Evolutionary conservation across 2,113 vertebrate species (phyloP), one percentile per base, ranked within the genome.

Genomic region (Mirounga angustirostris): DNA sequence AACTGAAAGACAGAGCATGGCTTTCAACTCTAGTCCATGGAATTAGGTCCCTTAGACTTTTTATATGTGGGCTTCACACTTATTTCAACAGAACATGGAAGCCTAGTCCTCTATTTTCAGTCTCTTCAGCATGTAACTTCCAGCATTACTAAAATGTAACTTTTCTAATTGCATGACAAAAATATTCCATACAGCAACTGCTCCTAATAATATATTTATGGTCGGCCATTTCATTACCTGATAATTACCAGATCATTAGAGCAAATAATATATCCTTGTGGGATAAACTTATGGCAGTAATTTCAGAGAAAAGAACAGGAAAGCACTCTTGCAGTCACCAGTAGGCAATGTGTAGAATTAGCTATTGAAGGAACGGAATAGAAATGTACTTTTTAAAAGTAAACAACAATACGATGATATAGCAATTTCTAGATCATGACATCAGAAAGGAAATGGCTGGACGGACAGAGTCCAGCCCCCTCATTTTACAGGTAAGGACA

Each of bases 161-260:
- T 84, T 50, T 90, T 97, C 78, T 96, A 97, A 96, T 80, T n/a
- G 46, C 52, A 50, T 76, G 93, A 97, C 91, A 97, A 96, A 98
- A 98, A 96, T 86, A 97, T 87, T 98, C 92, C 33, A 84, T 65
- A 93, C 19, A 86, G 52, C 74, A 52, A 97, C 82, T 71, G 73
- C 61, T 97, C 93, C 93, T 97, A 97, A 97, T 98, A 94, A 97
- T 80, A 97, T 15, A 80, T 93, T 96, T 93, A 79, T 0, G 1
- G 65, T 43, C 91, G 94, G 91, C 86, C 92, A 58, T 97, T 96
- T 97, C 96, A 95, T 98, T 97, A 97, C 96, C 89, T 97, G 71
- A 87, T 97, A 97, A 98, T 96, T 97, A 94, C 79, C 92, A 92
- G 97, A 91, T 96, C 93, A 96, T 97, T 98, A 97, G 91, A 97